Percentiles rank a stretch among this genome's conserved stretches.
Evolutionary conservation across 2,113 vertebrate species (phyloP).

Genomic region (Brachypteracias leptosomus): DNA sequence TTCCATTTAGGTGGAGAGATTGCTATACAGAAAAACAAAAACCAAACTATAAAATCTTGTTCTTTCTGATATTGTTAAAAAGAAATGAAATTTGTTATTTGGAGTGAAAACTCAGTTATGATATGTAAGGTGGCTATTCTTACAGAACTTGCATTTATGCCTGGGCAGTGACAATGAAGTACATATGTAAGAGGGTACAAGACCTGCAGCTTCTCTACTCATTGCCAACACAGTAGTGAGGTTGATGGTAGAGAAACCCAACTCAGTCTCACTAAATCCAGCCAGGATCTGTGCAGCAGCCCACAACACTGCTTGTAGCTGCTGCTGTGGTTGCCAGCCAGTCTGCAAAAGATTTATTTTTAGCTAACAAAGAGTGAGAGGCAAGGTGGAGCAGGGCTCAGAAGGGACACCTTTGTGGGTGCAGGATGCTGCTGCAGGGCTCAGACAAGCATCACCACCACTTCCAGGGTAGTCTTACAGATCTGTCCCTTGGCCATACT

Average conservation of each 20-base stretch:
- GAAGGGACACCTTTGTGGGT: fast-evolving
- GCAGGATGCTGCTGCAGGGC: neutral
- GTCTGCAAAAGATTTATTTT: neutral
- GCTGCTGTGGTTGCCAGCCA: neutral
- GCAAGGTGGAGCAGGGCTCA: fast-evolving
- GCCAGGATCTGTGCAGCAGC: neutral
- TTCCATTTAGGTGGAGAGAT: neutral
- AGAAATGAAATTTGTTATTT: neutral
- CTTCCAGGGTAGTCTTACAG: neutral
- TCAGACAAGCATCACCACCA: neutral
- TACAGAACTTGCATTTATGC: neutral
- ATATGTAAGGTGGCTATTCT: neutral
- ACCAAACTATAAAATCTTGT: neutral
- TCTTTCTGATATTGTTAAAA: neutral
- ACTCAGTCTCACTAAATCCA: neutral
- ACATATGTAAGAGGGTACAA: neutral
- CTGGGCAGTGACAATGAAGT: neutral
- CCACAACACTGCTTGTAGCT: too few relatives aligned
- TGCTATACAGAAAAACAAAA: neutral
- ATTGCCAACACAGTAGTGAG: neutral
- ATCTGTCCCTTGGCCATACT: neutral
- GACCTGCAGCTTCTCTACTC: neutral
- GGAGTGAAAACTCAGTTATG: neutral
- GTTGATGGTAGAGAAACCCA: neutral
- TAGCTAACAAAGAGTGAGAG: neutral